These are phyloP conservation scores for Lasius platythorax DNA, from an alignment of 2,888 invertebrate genomes.

Conservation along the genomic window DNA sequence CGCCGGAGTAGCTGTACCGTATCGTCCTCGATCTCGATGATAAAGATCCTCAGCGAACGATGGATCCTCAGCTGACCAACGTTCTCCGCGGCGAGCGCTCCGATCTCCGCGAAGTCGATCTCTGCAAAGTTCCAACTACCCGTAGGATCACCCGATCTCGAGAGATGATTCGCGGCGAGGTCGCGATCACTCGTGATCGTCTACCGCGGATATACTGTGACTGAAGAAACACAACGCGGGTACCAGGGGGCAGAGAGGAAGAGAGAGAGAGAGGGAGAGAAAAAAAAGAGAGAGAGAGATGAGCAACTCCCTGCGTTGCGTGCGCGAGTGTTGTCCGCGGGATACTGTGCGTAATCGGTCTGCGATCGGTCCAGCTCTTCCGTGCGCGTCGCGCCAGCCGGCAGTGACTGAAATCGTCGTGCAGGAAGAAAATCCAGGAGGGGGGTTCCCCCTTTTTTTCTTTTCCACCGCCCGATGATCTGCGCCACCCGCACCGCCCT, in stretches of 20 bases:
- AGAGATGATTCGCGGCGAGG: neutral
- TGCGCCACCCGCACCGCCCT: slow-evolving; percentile 15
- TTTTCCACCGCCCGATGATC: slow-evolving; percentile 61
- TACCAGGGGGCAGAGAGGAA: neutral
- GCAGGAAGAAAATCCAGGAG: slow-evolving; percentile 75
- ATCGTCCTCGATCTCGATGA: neutral
- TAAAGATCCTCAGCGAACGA: neutral
- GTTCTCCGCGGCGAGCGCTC: neutral
- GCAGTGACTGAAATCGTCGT: slow-evolving; percentile 45
- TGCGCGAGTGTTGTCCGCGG: slow-evolving; percentile 23
- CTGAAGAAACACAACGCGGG: slow-evolving; percentile 9
- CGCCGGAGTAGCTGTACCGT: slow-evolving; percentile 4
- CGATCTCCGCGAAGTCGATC: neutral
- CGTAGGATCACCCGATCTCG: slow-evolving; percentile 8
- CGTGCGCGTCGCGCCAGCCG: slow-evolving; percentile 60
- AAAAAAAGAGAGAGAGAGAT: neutral
- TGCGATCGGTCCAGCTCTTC: slow-evolving; percentile 62
- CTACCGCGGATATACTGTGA: neutral
- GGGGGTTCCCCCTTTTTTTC: slow-evolving; percentile 72
- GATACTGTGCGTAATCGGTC: slow-evolving; percentile 46
- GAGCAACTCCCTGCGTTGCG: slow-evolving; percentile 24
- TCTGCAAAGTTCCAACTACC: neutral
- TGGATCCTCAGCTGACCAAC: neutral
- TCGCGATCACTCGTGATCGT: slow-evolving; percentile 8
- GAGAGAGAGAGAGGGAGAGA: neutral